Percentiles rank a stretch among this genome's conserved stretches.
These are phyloP conservation scores for Porites australiensis DNA, from an alignment of 64 coral and sea anemone genomes.

Conservation along the genomic window DNA sequence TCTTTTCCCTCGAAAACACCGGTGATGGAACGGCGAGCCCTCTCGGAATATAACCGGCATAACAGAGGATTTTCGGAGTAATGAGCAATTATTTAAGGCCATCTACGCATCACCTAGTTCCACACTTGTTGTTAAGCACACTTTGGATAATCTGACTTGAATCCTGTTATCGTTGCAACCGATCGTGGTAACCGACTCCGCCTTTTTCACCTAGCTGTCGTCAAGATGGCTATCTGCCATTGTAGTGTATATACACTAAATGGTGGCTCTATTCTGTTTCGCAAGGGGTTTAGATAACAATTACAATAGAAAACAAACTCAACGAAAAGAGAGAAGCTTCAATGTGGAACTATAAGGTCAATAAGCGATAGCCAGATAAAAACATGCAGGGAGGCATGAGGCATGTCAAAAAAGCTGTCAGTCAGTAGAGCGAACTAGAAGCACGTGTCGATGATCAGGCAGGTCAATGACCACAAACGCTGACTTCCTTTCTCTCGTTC, in stretches of 20 bases:
- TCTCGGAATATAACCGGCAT: constrained; percentile 12
- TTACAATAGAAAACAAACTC: background rate
- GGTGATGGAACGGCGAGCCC: background rate
- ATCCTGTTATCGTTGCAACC: constrained; percentile 56
- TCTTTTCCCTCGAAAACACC: background rate
- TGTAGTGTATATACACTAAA: background rate
- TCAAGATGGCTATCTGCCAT: constrained; percentile 53
- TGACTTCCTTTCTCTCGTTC: constrained; percentile 15
- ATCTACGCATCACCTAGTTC: constrained; percentile 35
- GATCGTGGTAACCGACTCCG: constrained; percentile 49
- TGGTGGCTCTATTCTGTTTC: background rate
- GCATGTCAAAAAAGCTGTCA: background rate
- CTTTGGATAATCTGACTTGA: constrained; percentile 48
- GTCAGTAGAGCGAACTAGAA: background rate
- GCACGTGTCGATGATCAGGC: constrained; percentile 35
- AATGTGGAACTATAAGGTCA: background rate
- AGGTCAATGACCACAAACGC: constrained; percentile 37
- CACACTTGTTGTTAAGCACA: constrained; percentile 49
- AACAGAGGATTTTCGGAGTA: constrained; percentile 4
- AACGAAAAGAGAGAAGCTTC: background rate
- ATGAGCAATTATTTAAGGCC: constrained; percentile 44
- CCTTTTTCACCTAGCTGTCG: constrained; percentile 52
- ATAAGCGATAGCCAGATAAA: background rate
- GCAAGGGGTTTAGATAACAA: background rate
- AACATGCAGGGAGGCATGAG: background rate